phyloP scores from a whole-genome alignment of 1,140 invertebrate genomes.

The Magallana angulata region DNA sequence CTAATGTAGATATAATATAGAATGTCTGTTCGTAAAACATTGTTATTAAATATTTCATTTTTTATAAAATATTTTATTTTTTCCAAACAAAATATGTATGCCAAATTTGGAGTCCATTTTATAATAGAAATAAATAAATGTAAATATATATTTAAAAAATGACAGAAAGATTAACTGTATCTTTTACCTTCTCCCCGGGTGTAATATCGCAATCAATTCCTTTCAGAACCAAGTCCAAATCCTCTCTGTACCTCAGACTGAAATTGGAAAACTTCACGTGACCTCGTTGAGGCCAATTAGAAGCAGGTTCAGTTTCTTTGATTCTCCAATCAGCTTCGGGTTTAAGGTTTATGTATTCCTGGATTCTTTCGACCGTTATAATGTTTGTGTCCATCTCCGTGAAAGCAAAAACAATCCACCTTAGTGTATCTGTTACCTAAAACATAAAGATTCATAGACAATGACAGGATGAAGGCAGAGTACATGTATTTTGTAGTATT shows the following conservation, averaged over 20 bases:
- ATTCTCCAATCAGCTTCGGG: slow-evolving; percentile 74
- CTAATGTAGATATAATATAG: too few species aligned
- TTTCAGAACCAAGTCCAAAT: slow-evolving; percentile 73
- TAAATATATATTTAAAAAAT: too few species aligned
- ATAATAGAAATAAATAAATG: too few species aligned
- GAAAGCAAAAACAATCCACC: slow-evolving; percentile 96
- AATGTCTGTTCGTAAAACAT: too few species aligned
- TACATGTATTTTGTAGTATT: too few species aligned
- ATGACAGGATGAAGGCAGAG: too few species aligned
- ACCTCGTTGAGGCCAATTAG: slow-evolving; percentile 88
- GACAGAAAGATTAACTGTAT: not conserved
- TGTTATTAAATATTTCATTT: too few species aligned
- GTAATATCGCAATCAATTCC: slow-evolving; percentile 71
- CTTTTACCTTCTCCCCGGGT: slow-evolving; percentile 80
- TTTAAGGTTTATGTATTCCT: slow-evolving; percentile 93
- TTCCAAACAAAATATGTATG: too few species aligned
- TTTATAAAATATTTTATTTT: too few species aligned
- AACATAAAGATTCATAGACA: not conserved
- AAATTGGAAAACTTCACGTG: slow-evolving; percentile 88
- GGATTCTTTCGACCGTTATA: slow-evolving; percentile 96
- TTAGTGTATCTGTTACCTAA: slow-evolving; percentile 91
- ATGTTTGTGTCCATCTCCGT: slow-evolving; percentile 98
- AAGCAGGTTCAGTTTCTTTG: slow-evolving; percentile 52
- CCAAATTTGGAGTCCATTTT: too few species aligned
- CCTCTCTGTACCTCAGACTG: slow-evolving; percentile 71